Evolutionary conservation across 2,888 invertebrate genomes (phyloP).

Genomic region (Drosophila anceps): DNA sequence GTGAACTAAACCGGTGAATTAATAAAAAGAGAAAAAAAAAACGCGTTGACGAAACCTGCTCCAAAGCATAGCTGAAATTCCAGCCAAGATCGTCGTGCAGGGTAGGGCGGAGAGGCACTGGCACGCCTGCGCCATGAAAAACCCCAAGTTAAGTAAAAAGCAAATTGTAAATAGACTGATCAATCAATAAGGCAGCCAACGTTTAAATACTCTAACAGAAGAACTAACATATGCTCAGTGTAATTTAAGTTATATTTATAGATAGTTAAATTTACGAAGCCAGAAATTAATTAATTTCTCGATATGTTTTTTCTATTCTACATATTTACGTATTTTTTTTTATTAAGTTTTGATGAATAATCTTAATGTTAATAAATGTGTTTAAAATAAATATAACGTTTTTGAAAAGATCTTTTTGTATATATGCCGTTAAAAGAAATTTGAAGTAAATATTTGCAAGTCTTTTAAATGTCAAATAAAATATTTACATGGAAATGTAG

Average conservation of each 20-base stretch:
- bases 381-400: too few species aligned
- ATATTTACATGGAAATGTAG: neutral
- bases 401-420: too few species aligned
- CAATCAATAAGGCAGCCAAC: neutral
- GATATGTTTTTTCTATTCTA: too few species aligned
- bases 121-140: conserved; percentile 57
- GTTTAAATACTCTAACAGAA: neutral
- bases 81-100: conserved; percentile 42
- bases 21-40: conserved; percentile 42
- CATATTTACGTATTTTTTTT: too few species aligned
- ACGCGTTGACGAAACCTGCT: conserved; percentile 74
- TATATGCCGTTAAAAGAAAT: too few species aligned
- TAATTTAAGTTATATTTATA: neutral
- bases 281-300: too few species aligned
- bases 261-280: too few species aligned
- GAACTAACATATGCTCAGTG: neutral
- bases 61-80: conserved; percentile 71
- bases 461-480: too few species aligned
- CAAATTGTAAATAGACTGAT: conserved; percentile 39
- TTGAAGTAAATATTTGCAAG: too few species aligned
- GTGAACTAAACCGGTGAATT: conserved; percentile 80
- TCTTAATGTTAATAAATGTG: too few species aligned
- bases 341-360: too few species aligned
- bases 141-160: conserved; percentile 46
- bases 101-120: conserved; percentile 10